Conservation (phyloP, 2,797 vertebrate species). For the Moxostoma hubbsi region DNA sequence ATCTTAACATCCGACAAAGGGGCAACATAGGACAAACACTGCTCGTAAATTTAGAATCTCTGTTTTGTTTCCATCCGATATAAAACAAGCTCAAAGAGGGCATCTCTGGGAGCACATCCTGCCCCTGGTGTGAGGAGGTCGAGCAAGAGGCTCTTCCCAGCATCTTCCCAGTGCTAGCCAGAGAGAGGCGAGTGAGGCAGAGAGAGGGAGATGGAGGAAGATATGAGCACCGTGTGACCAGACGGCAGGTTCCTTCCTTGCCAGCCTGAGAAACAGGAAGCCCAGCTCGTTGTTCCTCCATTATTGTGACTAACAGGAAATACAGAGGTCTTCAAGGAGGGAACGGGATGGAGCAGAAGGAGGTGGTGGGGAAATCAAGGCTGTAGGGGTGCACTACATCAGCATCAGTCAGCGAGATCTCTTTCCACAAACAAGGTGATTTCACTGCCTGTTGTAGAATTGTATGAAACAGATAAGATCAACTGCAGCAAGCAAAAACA, state of each 20-base stretch:
- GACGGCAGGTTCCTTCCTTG: slow-evolving; percentile 79
- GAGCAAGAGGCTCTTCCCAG: slow-evolving; percentile 24
- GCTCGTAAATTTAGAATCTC: slow-evolving; percentile 60
- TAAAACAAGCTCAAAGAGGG: slow-evolving; percentile 51
- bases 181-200: slow-evolving; percentile 18
- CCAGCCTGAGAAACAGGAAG: slow-evolving; percentile 84
- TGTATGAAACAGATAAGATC: neutral
- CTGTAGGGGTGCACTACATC: neutral
- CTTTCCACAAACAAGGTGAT: slow-evolving; percentile 8
- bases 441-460: neutral
- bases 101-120: slow-evolving; percentile 49
- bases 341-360: slow-evolving; percentile 25
- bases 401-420: slow-evolving; percentile 36
- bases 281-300: slow-evolving; percentile 76
- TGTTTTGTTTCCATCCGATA: slow-evolving; percentile 43
- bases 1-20: slow-evolving; percentile 49
- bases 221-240: slow-evolving; percentile 78
- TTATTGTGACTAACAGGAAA: slow-evolving; percentile 83
- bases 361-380: slow-evolving; percentile 11
- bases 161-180: slow-evolving; percentile 34
- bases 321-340: slow-evolving; percentile 78
- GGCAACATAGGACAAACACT: slow-evolving; percentile 66
- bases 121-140: slow-evolving; percentile 42
- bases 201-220: slow-evolving; percentile 31
- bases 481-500: neutral